Base-by-base conservation (phyloP, 2,888 invertebrate genomes). In the Drosophila infuscata region DNA sequence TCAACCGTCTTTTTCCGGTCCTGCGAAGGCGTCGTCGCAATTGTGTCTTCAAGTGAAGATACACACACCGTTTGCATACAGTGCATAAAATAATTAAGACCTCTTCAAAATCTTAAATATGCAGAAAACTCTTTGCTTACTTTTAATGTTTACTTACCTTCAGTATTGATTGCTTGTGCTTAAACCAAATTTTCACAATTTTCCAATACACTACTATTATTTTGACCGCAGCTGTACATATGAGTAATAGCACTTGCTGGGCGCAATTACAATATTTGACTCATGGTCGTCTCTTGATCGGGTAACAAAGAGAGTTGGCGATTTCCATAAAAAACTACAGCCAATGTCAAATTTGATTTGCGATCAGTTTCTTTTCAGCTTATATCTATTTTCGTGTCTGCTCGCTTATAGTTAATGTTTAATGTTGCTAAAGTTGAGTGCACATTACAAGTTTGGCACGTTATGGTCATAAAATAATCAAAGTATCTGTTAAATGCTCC, bases 401-500 rank as follows among this genome's bases (percentile, higher is more conserved):
- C 30, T 43, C 15, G 43, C 52, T 63, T 32, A 25, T 52, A 11
- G 15, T 52, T 36, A 11, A 36, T 35, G 35, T 8, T 2, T 2
- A 46, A 25, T 46, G 15, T 46, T 25, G 25, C 25, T 25, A 2
- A 25, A 54, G 25, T 54, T 11, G 17, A 33, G n/a, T 29, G 32
- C 53, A 54, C 43, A 63, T 58, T 67, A 59, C 53, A 15, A 7
- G 67, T 77, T 65, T 69, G 80, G 65, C 89, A 89, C 89, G 89
- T 84, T 85, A 73, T 75, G 75, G 64, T 78, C 88, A 74, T 86
- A 83, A 89, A 86, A 89, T 81, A 75, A 76, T 84, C 75, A 79
- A 82, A 80, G 75, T 74, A 87, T 86, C 82, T 74, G 75, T 80
- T 78, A 69, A 87, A 76, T 71, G 87, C 72, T 83, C 81, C 62